Evolutionary conservation across 2,113 vertebrate genomes (phyloP).

Genomic region (Campylomormyrus numenius): DNA sequence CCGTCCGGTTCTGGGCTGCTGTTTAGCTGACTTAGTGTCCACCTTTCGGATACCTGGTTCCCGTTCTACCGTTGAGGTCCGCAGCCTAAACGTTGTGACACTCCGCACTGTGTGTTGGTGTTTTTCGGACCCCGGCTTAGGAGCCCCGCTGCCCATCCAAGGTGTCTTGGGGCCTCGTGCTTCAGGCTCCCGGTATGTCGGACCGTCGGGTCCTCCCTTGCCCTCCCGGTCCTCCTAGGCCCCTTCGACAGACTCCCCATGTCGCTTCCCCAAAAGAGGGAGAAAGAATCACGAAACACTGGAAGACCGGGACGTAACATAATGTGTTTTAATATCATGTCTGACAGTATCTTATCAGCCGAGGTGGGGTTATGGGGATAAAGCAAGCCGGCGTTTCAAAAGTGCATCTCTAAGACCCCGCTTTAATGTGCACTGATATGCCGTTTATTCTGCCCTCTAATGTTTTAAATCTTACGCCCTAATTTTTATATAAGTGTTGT

Average conservation of each 20-base stretch:
- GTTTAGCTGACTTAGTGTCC: not conserved
- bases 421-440: not conserved
- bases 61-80: not conserved
- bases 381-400: not conserved
- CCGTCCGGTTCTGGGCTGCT: not conserved
- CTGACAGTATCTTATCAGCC: not conserved
- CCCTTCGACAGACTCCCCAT: not conserved
- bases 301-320: not conserved
- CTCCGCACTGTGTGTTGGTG: not conserved
- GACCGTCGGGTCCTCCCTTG: not conserved
- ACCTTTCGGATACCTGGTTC: not conserved
- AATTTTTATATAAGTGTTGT: not conserved
- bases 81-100: not conserved
- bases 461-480: not conserved
- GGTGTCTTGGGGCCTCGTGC: not conserved
- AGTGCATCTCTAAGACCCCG: not conserved
- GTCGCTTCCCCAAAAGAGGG: not conserved
- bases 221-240: not conserved
- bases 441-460: not conserved
- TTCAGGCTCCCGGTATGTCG: not conserved
- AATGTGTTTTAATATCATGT: not conserved
- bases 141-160: not conserved
- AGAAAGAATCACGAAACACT: not conserved
- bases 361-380: not conserved
- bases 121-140: not conserved